A percentile compares a stretch with the other conserved stretches of the same genome.
Evolutionary conservation across 92 coral and sea anemone genomes (phyloP).

Genomic region (Porites rus): DNA sequence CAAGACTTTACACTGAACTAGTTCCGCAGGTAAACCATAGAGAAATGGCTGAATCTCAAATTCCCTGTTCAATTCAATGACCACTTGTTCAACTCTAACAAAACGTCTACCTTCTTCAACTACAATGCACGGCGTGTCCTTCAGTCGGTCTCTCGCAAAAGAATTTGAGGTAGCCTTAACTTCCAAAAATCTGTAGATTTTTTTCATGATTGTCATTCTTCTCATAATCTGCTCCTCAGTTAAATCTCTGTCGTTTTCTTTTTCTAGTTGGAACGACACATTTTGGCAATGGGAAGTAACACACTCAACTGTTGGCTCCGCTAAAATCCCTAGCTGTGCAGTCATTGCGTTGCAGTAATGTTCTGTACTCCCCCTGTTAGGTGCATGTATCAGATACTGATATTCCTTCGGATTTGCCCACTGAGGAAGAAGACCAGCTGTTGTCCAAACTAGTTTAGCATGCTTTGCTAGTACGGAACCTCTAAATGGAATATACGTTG

Average conservation of each 20-base stretch:
- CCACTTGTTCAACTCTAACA: constrained; percentile 62
- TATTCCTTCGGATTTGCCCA: constrained; percentile 22
- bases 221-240: neutral
- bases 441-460: constrained; percentile 60
- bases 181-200: constrained; percentile 63
- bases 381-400: neutral
- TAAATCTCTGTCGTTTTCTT: neutral
- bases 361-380: neutral
- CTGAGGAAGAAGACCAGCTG: constrained; percentile 58
- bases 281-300: constrained; percentile 68
- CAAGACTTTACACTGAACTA: constrained; percentile 26
- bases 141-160: constrained; percentile 16
- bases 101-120: constrained; percentile 68
- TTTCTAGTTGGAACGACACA: constrained; percentile 49
- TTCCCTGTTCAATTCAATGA: constrained; percentile 37
- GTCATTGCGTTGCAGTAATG: constrained; percentile 18
- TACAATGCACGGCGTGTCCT: constrained; percentile 46
- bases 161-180: neutral
- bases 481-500: constrained; percentile 55
- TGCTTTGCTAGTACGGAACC: constrained; percentile 49
- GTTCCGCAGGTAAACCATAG: constrained; percentile 63
- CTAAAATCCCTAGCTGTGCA: neutral
- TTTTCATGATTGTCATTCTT: constrained; percentile 51
- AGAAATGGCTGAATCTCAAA: constrained; percentile 71
- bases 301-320: constrained; percentile 64